Evolutionary conservation across 1,140 invertebrate genomes (phyloP), one percentile per base, ranked within the genome.

Genomic region (Leptestheria dahalacensis): DNA sequence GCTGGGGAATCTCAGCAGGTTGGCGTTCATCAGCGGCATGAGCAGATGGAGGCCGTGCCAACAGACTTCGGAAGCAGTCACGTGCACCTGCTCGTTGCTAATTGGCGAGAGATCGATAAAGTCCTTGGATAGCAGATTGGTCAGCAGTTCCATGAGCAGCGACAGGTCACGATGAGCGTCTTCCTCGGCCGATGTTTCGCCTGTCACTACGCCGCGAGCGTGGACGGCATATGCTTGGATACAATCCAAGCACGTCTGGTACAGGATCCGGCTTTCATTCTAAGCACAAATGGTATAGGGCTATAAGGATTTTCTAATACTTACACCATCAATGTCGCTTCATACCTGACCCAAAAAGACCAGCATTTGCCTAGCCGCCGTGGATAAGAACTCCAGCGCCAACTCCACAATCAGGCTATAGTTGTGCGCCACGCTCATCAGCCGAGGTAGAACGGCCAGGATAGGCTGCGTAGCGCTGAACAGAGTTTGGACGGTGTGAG

Each of bases 381-480:
- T 81, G 53, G 77, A 78, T 61, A 88, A 82, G 2, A 91, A 70
- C 68, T 89, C 84, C 51, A 92, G 71, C 57, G 88, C 80, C 12
- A 87, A 73, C 66, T 88, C 79, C 20, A 91, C 83, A 57, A 92
- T 79, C 59, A 83, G 78, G 52, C 84, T 82, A 72, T 88, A 90
- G 73, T 88, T 88, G 71, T 86, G 84, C 68, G 88, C 91, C 2
- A 85, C 66, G 57, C 77, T 81, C 23, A 90, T 66, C 24, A 90
- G 72, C 28, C 76, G 76, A 1, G 83, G 79, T 64, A 83, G 71
- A 67, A 85, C 80, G 15, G 75, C 72, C 56, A 89, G 66, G 18
- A 86, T 72, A 0, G 79, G 79, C 46, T 76, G 74, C 1, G 85
- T 68, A 67, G 83, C 80, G 60, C 76, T 71, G 68, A 83, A 86